phyloP scores from a whole-genome alignment of 2,797 vertebrate genomes.

The Poeciliopsis presidionis region DNA sequence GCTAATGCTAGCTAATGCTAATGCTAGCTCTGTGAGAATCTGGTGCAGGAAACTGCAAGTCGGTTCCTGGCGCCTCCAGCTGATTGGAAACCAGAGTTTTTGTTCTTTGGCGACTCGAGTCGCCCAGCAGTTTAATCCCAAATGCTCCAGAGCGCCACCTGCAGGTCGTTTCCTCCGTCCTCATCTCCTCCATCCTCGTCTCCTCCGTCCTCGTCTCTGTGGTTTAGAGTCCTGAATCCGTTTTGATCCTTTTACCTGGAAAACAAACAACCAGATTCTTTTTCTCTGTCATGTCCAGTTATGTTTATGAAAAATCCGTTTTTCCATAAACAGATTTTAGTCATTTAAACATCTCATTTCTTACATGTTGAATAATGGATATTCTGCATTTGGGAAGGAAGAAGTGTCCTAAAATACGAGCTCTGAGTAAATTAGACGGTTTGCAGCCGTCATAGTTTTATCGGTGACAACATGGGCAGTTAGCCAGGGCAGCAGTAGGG shows the following conservation, averaged over 20 bases:
- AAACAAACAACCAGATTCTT: too few species aligned
- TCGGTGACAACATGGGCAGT: not conserved
- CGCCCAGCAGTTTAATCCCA: conserved; percentile 13
- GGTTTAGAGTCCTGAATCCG: not conserved
- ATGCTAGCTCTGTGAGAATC: conserved; percentile 44
- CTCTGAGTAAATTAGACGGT: not conserved
- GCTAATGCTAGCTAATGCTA: conserved; percentile 5
- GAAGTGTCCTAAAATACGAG: not conserved
- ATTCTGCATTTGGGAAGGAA: not conserved
- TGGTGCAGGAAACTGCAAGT: conserved; percentile 11
- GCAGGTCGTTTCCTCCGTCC: not conserved
- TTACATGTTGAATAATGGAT: not conserved
- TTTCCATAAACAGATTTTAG: not conserved
- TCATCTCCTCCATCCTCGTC: not conserved
- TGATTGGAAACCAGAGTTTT: conserved; percentile 23
- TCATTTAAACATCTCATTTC: not conserved
- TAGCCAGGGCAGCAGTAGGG: not conserved
- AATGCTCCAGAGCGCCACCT: not conserved
- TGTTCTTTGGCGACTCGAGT: conserved; percentile 30
- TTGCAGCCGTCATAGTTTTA: not conserved
- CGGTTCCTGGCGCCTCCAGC: conserved; percentile 34
- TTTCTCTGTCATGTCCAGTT: too few species aligned
- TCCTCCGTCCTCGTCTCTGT: not conserved
- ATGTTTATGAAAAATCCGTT: too few species aligned
- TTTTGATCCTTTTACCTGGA: not conserved